These are phyloP conservation scores for Oreochromis grahami DNA, from an alignment of 2,797 vertebrate genomes.

Conservation along the genomic window DNA sequence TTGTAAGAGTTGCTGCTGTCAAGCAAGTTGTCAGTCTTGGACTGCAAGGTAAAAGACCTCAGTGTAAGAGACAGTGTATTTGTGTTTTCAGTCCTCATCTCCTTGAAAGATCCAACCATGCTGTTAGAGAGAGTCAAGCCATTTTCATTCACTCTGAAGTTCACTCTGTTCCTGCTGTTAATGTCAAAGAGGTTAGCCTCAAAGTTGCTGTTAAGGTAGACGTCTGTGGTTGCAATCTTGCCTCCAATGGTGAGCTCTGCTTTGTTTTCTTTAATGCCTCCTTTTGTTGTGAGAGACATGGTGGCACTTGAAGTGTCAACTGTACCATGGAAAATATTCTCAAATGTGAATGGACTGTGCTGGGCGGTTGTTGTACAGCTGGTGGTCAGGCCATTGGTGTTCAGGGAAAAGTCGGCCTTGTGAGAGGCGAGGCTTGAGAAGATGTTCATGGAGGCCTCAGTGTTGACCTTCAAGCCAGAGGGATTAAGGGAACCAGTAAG, in stretches of 20 bases:
- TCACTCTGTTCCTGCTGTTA: constrained; percentile 82
- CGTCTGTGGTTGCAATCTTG: constrained; percentile 77
- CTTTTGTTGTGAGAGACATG: constrained; percentile 80
- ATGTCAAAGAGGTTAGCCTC: constrained; percentile 79
- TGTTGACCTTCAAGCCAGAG: constrained; percentile 83
- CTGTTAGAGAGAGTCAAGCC: constrained; percentile 83
- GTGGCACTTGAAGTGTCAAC: constrained; percentile 79
- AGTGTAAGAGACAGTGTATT: constrained; percentile 80
- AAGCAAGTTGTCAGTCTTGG: constrained; percentile 85
- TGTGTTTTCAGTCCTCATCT: constrained; percentile 81
- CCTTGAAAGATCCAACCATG: constrained; percentile 81
- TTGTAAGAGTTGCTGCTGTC: constrained; percentile 83
- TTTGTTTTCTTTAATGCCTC: constrained; percentile 77
- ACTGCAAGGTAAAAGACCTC: constrained; percentile 74
- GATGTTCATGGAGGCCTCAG: constrained; percentile 79
- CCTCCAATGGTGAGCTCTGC: constrained; percentile 83
- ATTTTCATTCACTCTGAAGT: constrained; percentile 81
- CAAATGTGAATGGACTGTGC: constrained; percentile 78
- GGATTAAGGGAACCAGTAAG: constrained; percentile 81
- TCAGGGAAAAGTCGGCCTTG: constrained; percentile 82
- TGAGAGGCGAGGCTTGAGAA: constrained; percentile 80
- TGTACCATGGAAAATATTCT: constrained; percentile 83
- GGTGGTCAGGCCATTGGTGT: constrained; percentile 79
- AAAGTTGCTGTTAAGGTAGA: constrained; percentile 77
- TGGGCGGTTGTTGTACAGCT: constrained; percentile 85